Conservation (phyloP, 1,140 invertebrate species). For the Tenebrio molitor region DNA sequence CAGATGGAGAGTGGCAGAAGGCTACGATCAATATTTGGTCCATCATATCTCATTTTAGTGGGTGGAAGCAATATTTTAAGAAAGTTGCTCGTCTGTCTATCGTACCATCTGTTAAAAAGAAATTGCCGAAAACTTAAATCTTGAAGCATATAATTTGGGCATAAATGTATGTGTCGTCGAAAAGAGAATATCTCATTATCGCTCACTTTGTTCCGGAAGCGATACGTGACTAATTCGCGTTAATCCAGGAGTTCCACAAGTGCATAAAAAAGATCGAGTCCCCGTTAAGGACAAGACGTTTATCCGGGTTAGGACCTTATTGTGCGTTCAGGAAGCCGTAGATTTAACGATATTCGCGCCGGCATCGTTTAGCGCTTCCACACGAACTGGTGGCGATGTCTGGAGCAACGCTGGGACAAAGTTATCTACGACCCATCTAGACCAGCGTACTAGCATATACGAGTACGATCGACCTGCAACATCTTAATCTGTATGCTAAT, state of each 20-base stretch:
- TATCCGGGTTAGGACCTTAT: conserved; percentile 4
- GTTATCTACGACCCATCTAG: conserved; percentile 15
- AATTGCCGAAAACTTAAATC: too few relatives aligned
- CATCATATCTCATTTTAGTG: too few relatives aligned
- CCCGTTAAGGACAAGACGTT: not conserved
- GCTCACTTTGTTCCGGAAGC: not conserved
- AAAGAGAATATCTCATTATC: too few relatives aligned
- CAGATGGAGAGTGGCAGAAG: too few relatives aligned
- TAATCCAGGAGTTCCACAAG: not conserved
- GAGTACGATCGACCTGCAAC: conserved; percentile 14
- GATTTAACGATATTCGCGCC: conserved; percentile 6
- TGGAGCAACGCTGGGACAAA: not conserved
- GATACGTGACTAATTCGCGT: not conserved
- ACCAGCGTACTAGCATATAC: not conserved
- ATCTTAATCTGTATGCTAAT: conserved; percentile 44
- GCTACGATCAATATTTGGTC: too few relatives aligned
- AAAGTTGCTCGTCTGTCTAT: too few relatives aligned
- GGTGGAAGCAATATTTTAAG: too few relatives aligned
- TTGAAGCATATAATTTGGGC: too few relatives aligned
- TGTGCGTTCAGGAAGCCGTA: conserved; percentile 9
- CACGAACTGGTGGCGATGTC: conserved; percentile 1
- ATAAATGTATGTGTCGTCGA: too few relatives aligned
- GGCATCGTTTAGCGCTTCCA: not conserved
- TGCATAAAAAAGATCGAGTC: not conserved
- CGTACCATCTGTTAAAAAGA: too few relatives aligned